These are phyloP conservation scores for Sciurus vulgaris DNA, from an alignment of 2,797 vertebrate species.

Conservation along the genomic window DNA sequence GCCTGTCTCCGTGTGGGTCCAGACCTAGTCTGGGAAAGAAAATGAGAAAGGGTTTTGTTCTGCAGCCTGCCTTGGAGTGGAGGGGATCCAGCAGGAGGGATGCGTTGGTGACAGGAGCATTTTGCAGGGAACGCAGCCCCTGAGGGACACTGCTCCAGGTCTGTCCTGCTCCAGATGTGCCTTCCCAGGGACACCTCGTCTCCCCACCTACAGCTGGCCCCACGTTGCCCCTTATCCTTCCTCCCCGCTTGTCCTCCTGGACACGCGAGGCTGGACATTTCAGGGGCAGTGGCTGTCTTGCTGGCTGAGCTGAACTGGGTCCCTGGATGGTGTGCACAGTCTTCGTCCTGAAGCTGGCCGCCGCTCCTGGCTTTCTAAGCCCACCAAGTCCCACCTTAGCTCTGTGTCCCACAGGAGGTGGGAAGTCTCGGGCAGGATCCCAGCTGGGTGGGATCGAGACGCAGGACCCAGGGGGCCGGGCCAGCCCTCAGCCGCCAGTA, in stretches of 20 bases:
- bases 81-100: background rate
- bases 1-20: background rate
- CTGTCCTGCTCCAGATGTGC: background rate
- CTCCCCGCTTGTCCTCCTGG: background rate
- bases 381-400: no score
- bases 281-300: no score
- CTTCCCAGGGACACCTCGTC: fast-evolving
- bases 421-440: no score
- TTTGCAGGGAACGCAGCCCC: background rate
- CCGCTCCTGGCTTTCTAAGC: no score
- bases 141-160: background rate
- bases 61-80: background rate
- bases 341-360: no score
- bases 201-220: fast-evolving
- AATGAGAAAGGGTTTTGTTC: background rate
- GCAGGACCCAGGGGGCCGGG: no score
- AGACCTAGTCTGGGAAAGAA: background rate
- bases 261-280: background rate
- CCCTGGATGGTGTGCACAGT: no score
- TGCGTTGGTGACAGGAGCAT: background rate
- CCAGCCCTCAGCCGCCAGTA: no score
- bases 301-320: no score
- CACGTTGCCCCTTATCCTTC: background rate
- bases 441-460: no score
- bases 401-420: no score